A percentile compares a stretch with the other conserved stretches of the same genome.
These are phyloP conservation scores for Halcyon chelicuti DNA, from an alignment of 2,797 vertebrate species.

Conservation along the genomic window DNA sequence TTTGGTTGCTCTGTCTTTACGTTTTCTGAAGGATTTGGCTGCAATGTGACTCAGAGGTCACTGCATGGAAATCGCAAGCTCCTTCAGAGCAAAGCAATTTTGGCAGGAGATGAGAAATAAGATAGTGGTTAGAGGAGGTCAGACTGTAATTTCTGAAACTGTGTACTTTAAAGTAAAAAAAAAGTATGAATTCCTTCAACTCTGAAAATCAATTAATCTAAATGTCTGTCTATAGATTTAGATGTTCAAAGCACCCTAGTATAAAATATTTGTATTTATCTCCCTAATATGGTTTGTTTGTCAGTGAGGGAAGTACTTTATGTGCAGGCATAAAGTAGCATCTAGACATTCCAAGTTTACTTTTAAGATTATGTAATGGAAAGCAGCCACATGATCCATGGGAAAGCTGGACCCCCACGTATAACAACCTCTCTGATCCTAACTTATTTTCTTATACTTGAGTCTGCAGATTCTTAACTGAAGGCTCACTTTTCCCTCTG, in stretches of 20 bases:
- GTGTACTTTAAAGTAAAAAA: neutral
- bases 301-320: neutral
- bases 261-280: neutral
- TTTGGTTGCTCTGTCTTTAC: neutral
- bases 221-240: neutral
- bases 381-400: neutral
- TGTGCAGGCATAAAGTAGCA: neutral
- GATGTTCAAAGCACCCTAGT: neutral
- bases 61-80: neutral
- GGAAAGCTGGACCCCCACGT: neutral
- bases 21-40: neutral
- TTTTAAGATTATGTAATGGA: neutral
- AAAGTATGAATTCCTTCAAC: neutral
- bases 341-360: neutral
- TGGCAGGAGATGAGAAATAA: neutral
- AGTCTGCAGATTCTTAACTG: neutral
- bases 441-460: neutral
- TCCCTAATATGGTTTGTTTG: neutral
- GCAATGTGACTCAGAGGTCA: neutral
- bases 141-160: neutral
- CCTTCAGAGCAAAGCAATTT: neutral
- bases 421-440: neutral
- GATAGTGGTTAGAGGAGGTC: neutral
- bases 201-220: neutral
- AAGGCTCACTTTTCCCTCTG: neutral